Conservation (phyloP, 2,113 vertebrate genomes). For the Phaethon lepturus region DNA sequence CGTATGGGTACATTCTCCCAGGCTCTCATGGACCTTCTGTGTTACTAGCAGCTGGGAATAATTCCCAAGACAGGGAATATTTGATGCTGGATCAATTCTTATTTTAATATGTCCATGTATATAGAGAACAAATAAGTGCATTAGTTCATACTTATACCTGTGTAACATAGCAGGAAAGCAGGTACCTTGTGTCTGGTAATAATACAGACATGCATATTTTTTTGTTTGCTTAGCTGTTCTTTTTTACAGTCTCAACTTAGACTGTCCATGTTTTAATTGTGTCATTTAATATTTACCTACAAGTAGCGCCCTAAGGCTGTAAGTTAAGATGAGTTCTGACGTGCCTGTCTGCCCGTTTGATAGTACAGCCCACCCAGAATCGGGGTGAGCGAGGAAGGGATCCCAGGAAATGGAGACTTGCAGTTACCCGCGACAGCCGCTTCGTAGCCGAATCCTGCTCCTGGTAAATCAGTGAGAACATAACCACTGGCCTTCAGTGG, state of each 20-base stretch:
- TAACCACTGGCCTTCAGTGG: neutral
- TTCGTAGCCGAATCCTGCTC: neutral
- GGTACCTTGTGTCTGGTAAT: neutral
- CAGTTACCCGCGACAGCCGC: rapidly evolving
- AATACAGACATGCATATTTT: rapidly evolving
- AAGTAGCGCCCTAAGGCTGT: neutral
- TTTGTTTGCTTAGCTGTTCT: neutral
- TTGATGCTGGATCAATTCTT: neutral
- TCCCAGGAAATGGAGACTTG: neutral
- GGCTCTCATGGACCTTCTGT: slow-evolving; percentile 18
- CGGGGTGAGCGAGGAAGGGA: neutral
- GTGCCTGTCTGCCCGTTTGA: neutral
- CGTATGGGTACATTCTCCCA: slow-evolving; percentile 39
- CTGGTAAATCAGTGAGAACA: neutral
- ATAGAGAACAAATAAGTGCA: neutral
- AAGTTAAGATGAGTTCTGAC: neutral
- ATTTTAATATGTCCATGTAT: neutral
- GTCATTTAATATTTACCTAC: neutral
- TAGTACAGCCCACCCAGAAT: neutral
- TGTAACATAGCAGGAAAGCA: neutral
- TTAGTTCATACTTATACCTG: neutral
- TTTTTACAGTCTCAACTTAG: neutral
- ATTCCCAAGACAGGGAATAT: slow-evolving; percentile 23
- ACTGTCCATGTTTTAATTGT: neutral
- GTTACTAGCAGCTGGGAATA: slow-evolving; percentile 1